phyloP scores from a whole-genome alignment of 2,888 invertebrate genomes.

The Creontiades dilutus region DNA sequence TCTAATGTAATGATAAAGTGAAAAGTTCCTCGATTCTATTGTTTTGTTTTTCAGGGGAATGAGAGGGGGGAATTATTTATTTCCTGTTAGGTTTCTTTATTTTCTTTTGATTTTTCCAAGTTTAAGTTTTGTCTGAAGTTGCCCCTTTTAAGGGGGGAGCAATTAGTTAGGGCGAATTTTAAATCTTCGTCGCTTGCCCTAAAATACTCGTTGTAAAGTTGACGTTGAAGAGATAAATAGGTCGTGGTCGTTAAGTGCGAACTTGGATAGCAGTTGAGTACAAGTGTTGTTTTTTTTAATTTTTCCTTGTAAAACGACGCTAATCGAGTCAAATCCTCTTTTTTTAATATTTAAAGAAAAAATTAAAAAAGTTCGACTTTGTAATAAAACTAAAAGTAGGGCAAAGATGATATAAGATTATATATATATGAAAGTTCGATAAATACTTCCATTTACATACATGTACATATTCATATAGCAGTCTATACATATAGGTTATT shows the following conservation, averaged over 20 bases:
- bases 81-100: background rate
- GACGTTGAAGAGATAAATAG: background rate
- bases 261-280: conserved; percentile 28
- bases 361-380: conserved; percentile 61
- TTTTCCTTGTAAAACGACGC: conserved; percentile 60
- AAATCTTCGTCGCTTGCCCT: conserved; percentile 29
- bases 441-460: conserved; percentile 66
- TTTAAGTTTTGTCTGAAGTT: background rate
- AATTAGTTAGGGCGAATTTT: conserved; percentile 33
- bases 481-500: conserved; percentile 69
- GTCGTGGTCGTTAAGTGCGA: background rate
- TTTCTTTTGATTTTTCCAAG: too few species aligned
- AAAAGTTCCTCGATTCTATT: conserved; percentile 68
- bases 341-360: conserved; percentile 49
- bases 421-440: conserved; percentile 63
- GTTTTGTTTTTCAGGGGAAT: conserved; percentile 56
- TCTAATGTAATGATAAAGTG: conserved; percentile 65
- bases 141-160: background rate
- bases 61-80: conserved; percentile 51
- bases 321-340: conserved; percentile 64
- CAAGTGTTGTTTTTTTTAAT: conserved; percentile 24
- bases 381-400: conserved; percentile 61
- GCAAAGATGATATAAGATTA: conserved; percentile 60
- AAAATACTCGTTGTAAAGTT: conserved; percentile 37
- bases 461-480: conserved; percentile 68